Evolutionary conservation across 2,888 invertebrate species (phyloP).

Genomic region (Theristus sp.): DNA sequence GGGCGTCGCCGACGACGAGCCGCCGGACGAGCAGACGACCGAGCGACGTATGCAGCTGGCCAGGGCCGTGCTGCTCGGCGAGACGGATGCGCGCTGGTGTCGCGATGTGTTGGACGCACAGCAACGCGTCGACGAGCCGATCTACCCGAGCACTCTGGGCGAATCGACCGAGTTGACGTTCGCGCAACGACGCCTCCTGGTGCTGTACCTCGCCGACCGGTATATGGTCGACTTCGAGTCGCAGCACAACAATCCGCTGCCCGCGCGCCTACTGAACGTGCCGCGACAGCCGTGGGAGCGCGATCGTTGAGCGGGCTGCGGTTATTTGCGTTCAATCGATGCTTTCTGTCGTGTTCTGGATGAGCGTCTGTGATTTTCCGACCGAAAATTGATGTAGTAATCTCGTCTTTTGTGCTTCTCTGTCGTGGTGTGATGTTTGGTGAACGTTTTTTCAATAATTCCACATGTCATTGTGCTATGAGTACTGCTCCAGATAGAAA

Average conservation of each 20-base stretch:
- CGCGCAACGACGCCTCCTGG: background rate
- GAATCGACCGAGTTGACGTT: background rate
- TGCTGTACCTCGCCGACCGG: constrained; percentile 41
- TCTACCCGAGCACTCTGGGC: background rate
- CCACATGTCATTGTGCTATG: no score
- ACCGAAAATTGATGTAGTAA: no score
- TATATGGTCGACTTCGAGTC: constrained; percentile 66
- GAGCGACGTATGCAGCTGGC: no score
- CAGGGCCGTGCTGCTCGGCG: background rate
- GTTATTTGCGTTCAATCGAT: no score
- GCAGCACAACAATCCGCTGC: constrained; percentile 65
- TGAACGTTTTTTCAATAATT: no score
- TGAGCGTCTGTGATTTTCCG: no score
- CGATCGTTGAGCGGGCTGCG: no score
- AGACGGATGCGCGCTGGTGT: background rate
- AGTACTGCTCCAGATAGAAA: no score
- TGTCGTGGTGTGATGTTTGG: no score
- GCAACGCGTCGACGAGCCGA: background rate
- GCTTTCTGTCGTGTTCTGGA: no score
- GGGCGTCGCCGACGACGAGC: background rate
- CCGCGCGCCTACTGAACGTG: constrained; percentile 43
- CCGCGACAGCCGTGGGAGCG: constrained; percentile 37
- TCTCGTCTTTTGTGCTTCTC: no score
- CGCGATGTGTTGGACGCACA: background rate
- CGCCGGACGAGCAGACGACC: background rate